Base-by-base conservation (phyloP, 2,888 invertebrate genomes). In the Gortyna flavago region DNA sequence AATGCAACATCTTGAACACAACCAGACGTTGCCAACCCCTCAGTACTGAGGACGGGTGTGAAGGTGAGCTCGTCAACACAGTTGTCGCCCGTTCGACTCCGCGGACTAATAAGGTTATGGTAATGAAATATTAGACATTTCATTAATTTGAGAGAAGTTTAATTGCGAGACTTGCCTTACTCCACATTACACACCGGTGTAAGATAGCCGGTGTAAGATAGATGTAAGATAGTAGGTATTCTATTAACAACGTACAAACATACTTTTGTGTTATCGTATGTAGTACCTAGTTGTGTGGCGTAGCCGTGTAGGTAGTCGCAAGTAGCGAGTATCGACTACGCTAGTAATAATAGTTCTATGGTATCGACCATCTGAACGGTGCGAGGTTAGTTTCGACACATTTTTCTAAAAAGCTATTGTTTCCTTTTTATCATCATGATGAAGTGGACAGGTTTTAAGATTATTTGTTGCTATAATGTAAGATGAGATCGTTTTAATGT, bases 51-150 rank as follows among this genome's bases (percentile, higher is more conserved):
- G 29, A 68, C 35, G 35, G 8, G 21, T 18, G 32, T 79, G 64
- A 72, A 80, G 18, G 9, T 25, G 44, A n/a, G 51, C 9, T 57
- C 32, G 48, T n/a, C 41, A 25, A 44, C 66, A 44, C 57, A 3
- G 32, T 48, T 5, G 32, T 11, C 38, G 13, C 16, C 62, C 57
- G 57, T 29, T 57, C 65, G 25, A 65, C 81, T 73, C 54, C 8
- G 54, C 51, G 25, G 51, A 68, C 65, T 69, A 80, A 61, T 73
- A 18, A 80, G 48, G 29, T 66, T 21, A 32, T 44, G 44, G 9
- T 57, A 18, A 51, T 67, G 81, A 62, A 74, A 81, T 41, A 74
- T 74, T 74, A 81, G 61, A 81, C 75, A 70, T 85, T 81, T 74
- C 81, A n/a, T 62, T 69, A 32, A 85, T 44, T 80, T 44, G 61